Evolutionary conservation across 2,797 vertebrate species (phyloP).

Genomic region (Moxostoma hubbsi): DNA sequence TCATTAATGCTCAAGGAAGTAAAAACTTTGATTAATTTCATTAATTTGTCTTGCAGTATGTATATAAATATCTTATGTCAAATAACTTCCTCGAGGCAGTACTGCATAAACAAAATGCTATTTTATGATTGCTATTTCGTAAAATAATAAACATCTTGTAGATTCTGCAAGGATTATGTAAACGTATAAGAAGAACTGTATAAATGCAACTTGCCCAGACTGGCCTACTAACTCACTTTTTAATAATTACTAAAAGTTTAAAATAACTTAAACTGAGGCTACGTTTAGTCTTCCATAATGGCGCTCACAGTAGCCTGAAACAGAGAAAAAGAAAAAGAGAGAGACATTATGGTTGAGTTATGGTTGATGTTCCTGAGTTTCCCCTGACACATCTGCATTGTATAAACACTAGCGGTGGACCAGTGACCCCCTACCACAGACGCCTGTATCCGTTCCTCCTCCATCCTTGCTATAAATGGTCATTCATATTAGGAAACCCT

Average conservation of each 20-base stretch:
- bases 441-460: slow-evolving; percentile 42
- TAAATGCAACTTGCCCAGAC: slow-evolving; percentile 16
- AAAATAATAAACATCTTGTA: slow-evolving; percentile 12
- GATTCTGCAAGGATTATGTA: slow-evolving; percentile 3
- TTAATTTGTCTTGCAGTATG: no score
- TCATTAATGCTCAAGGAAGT: no score
- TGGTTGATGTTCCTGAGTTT: slow-evolving; percentile 46
- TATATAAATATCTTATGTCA: neutral
- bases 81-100: neutral
- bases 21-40: no score
- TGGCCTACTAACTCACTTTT: slow-evolving; percentile 28
- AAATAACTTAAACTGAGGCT: slow-evolving; percentile 22
- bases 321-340: slow-evolving; percentile 28
- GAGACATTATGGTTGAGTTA: slow-evolving; percentile 51
- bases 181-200: slow-evolving; percentile 16
- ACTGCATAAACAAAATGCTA: slow-evolving; percentile 10
- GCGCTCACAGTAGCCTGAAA: slow-evolving; percentile 47
- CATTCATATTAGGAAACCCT: slow-evolving; percentile 43
- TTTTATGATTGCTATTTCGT: neutral
- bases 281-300: slow-evolving; percentile 40
- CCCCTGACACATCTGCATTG: slow-evolving; percentile 59
- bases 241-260: slow-evolving; percentile 28
- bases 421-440: slow-evolving; percentile 44
- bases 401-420: slow-evolving; percentile 56
- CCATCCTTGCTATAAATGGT: slow-evolving; percentile 39